Base-by-base conservation (phyloP, 1,140 invertebrate species). In the Pissodes strobi region DNA sequence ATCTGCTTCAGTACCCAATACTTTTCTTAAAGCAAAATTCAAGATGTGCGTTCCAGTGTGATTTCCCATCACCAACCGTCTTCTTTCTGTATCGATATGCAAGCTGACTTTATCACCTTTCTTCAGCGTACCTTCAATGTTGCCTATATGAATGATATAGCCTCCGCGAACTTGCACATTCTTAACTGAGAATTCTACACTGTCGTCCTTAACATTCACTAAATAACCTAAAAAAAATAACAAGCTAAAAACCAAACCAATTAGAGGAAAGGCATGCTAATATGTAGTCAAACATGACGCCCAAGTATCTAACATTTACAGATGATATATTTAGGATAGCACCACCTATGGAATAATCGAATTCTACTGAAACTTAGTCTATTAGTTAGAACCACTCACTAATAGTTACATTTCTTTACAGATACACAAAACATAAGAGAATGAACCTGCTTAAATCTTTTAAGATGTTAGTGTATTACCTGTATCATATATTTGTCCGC, bases 21-120 rank as follows among this genome's bases (percentile, higher is more conserved):
- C 93, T 77, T 88, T 87, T 49, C 97, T 84, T 34, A 99, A 82
- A 21, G 93, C 94, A 82, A 91, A 95, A 82, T 99, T 99, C 0
- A 99, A 82, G 45, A 96, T 87, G 81, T 99, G 98, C 0, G 98
- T 99, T 19, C 94, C 98, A 18, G 97, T 99, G 74, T 99, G 98
- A 81, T 99, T 99, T 73, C 93, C 97, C 98, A 99, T 99, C 18
- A 99, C 84, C 4, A 92, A 79, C 69, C 90, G 84, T 75, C 96
- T 83, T 61, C 95, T 85, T 69, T 88, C 83, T 52, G 86, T 87
- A 80, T 99, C 96, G 63, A 99, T 84, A 64, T 90, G 85, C 12
- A 97, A 80, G 53, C 86, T 82, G 6, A 99, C 81, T 74, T 86
- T 85, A 81, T 99, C 97, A 1, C 95, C 95, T 51, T 96, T 87